Percentiles rank a stretch among this genome's conserved stretches.
Conservation (phyloP, 1,140 invertebrate genomes). For the Oreohelix idahoensis region DNA sequence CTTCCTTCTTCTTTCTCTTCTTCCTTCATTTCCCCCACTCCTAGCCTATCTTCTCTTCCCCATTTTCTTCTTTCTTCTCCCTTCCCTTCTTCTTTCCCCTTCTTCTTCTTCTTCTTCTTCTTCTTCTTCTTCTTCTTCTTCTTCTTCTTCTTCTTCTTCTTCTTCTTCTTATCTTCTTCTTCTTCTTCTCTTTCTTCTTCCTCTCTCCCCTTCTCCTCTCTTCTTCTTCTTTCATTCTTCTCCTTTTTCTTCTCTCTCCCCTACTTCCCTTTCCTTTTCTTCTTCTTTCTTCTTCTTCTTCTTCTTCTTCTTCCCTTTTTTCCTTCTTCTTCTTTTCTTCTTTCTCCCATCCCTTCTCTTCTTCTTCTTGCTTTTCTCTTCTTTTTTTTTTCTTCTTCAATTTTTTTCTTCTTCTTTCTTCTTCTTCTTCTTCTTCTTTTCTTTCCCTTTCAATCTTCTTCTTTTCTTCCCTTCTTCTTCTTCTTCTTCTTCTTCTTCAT, state of each 20-base stretch:
- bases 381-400: background rate
- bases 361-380: background rate
- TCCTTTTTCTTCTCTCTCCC: background rate
- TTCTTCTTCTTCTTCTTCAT: too few species aligned
- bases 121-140: background rate
- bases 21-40: background rate
- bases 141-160: background rate
- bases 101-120: background rate
- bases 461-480: background rate
- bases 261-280: background rate
- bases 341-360: background rate
- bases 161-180: too few species aligned
- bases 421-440: background rate
- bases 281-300: background rate
- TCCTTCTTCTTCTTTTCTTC: background rate
- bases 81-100: background rate
- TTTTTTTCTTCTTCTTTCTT: too few species aligned
- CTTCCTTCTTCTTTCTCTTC: background rate
- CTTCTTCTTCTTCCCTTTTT: background rate
- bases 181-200: background rate
- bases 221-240: background rate
- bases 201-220: background rate
- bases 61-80: conserved; percentile 1
- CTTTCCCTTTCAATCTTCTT: too few species aligned
- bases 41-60: background rate